A percentile compares a stretch with the other conserved stretches of the same genome.
Conservation (phyloP, 2,888 invertebrate genomes). For the Euzophera pinguis region DNA sequence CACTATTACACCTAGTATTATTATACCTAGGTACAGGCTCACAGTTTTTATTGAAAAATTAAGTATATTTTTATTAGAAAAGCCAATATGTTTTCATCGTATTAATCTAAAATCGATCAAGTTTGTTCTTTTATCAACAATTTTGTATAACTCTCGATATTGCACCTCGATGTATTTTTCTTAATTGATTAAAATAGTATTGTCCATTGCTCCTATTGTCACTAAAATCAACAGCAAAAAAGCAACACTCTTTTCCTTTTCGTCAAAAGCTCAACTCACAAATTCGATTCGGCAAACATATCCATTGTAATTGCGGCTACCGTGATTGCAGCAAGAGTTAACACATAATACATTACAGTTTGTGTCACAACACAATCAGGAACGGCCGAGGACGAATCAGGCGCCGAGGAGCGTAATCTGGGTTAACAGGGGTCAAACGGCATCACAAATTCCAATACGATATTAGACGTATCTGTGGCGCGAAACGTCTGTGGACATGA, state of each 20-base stretch:
- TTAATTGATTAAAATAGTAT: too few species aligned
- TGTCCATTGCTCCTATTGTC: not conserved
- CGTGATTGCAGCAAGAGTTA: conserved; percentile 79
- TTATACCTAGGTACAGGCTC: too few species aligned
- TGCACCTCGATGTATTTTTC: too few species aligned
- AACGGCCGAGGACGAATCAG: conserved; percentile 76
- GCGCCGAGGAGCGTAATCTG: conserved; percentile 83
- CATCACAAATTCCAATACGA: conserved; percentile 85
- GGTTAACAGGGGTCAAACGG: conserved; percentile 88
- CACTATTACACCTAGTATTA: too few species aligned
- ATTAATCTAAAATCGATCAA: too few species aligned
- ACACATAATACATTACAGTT: conserved; percentile 81
- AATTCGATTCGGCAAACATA: conserved; percentile 68
- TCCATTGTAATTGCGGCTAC: conserved; percentile 70
- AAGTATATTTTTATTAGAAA: too few species aligned
- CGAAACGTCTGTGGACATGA: conserved; percentile 65
- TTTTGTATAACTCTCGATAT: too few species aligned
- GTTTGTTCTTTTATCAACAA: too few species aligned
- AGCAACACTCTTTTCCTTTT: not conserved
- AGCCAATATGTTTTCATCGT: too few species aligned
- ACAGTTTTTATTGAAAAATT: too few species aligned
- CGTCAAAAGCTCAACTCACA: conserved; percentile 30
- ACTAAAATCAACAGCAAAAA: not conserved
- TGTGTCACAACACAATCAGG: conserved; percentile 80
- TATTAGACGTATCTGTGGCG: conserved; percentile 80